A percentile compares a stretch with the other conserved stretches of the same genome.
Conservation (phyloP, 2,888 invertebrate genomes). For the Nymphalis urticae region DNA sequence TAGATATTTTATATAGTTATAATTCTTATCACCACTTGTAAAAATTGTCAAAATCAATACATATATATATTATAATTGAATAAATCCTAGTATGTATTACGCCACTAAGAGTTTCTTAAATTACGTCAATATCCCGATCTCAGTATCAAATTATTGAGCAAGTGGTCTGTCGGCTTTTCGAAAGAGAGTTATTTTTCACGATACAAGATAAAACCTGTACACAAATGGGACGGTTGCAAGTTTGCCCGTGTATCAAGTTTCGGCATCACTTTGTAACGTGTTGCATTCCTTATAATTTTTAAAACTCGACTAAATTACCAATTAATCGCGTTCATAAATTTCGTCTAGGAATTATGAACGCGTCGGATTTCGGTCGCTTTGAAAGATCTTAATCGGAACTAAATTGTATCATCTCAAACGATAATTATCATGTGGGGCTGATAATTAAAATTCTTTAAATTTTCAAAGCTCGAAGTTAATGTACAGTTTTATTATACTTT, state of each 20-base stretch:
- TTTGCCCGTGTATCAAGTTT: constrained; percentile 40
- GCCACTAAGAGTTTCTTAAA: constrained; percentile 20
- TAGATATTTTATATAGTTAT: neutral
- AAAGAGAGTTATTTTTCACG: constrained; percentile 54
- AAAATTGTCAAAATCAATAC: neutral
- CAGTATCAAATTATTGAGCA: constrained; percentile 42
- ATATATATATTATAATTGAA: neutral
- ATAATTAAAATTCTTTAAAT: too few relatives aligned
- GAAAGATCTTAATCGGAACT: neutral
- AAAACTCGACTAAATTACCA: constrained; percentile 20
- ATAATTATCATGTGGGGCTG: too few relatives aligned
- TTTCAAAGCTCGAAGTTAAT: too few relatives aligned
- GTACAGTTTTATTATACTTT: too few relatives aligned
- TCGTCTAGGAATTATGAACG: neutral
- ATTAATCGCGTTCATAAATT: constrained; percentile 17
- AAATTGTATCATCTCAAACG: neutral
- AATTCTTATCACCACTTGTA: too few relatives aligned
- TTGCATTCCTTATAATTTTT: constrained; percentile 15
- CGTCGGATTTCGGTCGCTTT: neutral
- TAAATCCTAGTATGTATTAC: constrained; percentile 19
- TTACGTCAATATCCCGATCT: constrained; percentile 42
- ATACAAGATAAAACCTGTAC: constrained; percentile 54
- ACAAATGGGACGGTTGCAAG: constrained; percentile 43
- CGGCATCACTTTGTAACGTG: constrained; percentile 45
- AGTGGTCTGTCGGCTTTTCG: constrained; percentile 47